Percentiles rank a stretch among this genome's conserved stretches.
These are phyloP conservation scores for Scaptomyza tumidula DNA, from an alignment of 2,888 invertebrate species.

Conservation along the genomic window DNA sequence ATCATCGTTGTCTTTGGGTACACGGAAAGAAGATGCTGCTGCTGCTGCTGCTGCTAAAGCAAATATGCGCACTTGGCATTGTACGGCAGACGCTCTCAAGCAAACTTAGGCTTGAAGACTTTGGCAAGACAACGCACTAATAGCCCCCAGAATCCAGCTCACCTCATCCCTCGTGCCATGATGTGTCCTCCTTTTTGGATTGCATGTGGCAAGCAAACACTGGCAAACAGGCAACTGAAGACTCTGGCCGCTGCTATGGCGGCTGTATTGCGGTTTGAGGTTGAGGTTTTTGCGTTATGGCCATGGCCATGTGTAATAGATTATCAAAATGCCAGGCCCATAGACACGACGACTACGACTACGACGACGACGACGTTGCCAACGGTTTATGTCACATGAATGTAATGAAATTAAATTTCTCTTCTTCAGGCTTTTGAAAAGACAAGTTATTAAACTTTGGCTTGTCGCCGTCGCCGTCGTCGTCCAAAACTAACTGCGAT, in stretches of 20 bases:
- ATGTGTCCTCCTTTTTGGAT: conserved; percentile 63
- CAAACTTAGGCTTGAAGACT: conserved; percentile 45
- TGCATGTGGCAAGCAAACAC: conserved; percentile 50
- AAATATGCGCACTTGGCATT: conserved; percentile 79
- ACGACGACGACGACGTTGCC: conserved; percentile 62
- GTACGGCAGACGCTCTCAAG: conserved; percentile 39
- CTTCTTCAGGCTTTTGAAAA: conserved; percentile 35
- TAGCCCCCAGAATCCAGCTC: conserved; percentile 45
- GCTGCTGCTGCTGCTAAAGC: conserved; percentile 57
- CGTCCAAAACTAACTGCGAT: conserved; percentile 54
- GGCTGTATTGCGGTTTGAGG: conserved; percentile 72
- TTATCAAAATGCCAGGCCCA: conserved; percentile 77
- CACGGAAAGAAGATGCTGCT: conserved; percentile 57
- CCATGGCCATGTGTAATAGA: conserved; percentile 76
- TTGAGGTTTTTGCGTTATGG: conserved; percentile 76
- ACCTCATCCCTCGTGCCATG: background rate
- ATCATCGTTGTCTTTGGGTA: conserved; percentile 69
- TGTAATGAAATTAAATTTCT: conserved; percentile 80
- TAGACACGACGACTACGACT: conserved; percentile 63
- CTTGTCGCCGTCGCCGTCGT: conserved; percentile 41
- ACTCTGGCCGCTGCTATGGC: conserved; percentile 45
- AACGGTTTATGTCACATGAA: conserved; percentile 79
- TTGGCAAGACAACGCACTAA: conserved; percentile 75
- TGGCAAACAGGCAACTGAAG: conserved; percentile 19
- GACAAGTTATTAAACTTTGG: conserved; percentile 70